These are phyloP conservation scores for Calycopis cecrops DNA, from an alignment of 1,140 invertebrate species.

Conservation along the genomic window DNA sequence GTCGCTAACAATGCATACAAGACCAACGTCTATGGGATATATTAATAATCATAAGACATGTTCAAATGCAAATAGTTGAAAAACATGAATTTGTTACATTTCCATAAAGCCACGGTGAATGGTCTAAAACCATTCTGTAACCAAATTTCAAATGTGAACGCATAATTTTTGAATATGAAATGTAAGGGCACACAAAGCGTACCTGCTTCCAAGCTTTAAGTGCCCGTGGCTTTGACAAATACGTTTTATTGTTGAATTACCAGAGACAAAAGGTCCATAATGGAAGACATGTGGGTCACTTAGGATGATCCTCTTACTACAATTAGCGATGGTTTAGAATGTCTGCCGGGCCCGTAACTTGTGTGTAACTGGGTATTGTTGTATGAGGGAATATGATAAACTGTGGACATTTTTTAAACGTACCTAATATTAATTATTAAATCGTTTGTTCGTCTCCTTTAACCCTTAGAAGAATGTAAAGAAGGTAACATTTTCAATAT, in stretches of 20 bases:
- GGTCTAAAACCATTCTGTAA: slow-evolving; percentile 39
- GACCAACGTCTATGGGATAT: slow-evolving; percentile 1
- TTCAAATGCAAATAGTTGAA: slow-evolving; percentile 33
- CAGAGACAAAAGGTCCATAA: slow-evolving; percentile 40
- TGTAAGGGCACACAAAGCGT: slow-evolving; percentile 40
- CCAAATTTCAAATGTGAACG: slow-evolving; percentile 41
- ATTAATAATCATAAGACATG: slow-evolving; percentile 13
- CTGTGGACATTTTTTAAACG: neutral
- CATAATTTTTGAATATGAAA: slow-evolving; percentile 60
- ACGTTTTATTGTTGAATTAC: slow-evolving; percentile 48
- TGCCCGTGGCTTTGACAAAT: slow-evolving; percentile 53
- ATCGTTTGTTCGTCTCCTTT: no score
- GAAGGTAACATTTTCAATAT: no score
- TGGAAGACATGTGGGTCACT: slow-evolving; percentile 12
- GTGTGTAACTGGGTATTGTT: neutral
- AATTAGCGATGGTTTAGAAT: slow-evolving; percentile 31
- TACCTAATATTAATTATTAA: no score
- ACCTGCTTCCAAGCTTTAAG: slow-evolving; percentile 49
- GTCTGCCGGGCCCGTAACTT: neutral
- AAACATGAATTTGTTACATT: slow-evolving; percentile 44
- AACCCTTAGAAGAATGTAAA: no score
- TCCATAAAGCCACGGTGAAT: slow-evolving; percentile 37
- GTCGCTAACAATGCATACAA: neutral
- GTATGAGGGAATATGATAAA: neutral
- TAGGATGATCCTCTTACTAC: slow-evolving; percentile 18